Conservation (phyloP, 2,797 vertebrate species). For the Fratercula arctica region DNA sequence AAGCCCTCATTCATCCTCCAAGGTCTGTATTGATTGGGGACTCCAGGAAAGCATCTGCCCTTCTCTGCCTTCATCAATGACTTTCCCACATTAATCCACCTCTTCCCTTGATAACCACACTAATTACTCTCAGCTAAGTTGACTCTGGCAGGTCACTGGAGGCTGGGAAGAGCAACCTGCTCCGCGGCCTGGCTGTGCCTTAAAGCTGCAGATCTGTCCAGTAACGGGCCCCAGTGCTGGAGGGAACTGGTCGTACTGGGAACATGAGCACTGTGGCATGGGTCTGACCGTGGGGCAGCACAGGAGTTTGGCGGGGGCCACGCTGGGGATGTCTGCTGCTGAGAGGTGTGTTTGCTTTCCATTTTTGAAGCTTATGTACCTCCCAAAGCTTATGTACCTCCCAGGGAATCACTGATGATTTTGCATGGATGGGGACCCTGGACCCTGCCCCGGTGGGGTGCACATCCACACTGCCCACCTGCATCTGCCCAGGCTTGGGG, state of each 20-base stretch:
- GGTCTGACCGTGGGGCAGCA: not conserved
- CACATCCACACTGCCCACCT: not conserved
- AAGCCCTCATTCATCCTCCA: slow-evolving; percentile 60
- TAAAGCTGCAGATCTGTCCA: slow-evolving; percentile 3
- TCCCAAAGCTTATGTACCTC: not conserved
- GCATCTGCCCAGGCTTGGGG: not conserved
- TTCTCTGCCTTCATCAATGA: slow-evolving; percentile 71
- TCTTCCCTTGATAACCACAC: slow-evolving; percentile 60
- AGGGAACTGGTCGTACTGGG: not conserved
- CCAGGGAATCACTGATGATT: not conserved
- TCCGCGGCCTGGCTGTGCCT: not conserved
- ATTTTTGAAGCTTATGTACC: not conserved
- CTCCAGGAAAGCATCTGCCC: slow-evolving; percentile 68
- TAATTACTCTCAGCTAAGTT: slow-evolving; percentile 57
- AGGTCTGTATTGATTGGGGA: slow-evolving; percentile 68
- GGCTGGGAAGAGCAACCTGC: slow-evolving; percentile 30
- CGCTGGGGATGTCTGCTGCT: not conserved
- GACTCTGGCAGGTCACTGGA: slow-evolving; percentile 41
- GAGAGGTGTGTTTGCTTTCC: not conserved
- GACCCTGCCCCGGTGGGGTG: not conserved
- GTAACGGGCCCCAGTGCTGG: fast-evolving
- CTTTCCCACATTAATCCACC: slow-evolving; percentile 76
- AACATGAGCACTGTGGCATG: fast-evolving
- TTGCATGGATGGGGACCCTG: not conserved
- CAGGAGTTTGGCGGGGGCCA: fast-evolving